phyloP scores from a whole-genome alignment of 2,797 vertebrate genomes.

The Eospalax fontanierii region DNA sequence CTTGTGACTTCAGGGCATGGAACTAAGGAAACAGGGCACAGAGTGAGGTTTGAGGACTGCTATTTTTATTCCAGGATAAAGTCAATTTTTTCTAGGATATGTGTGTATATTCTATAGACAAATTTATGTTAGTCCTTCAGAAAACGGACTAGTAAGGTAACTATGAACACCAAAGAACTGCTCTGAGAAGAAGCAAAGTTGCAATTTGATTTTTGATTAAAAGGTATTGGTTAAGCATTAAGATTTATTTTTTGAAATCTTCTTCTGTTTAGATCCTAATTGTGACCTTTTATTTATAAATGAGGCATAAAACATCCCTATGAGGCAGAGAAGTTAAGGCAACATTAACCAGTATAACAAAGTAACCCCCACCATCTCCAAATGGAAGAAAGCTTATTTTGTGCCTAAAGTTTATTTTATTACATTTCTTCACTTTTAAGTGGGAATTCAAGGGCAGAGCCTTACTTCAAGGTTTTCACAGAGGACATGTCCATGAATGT shows the following conservation, averaged over 20 bases:
- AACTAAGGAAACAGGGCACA: neutral
- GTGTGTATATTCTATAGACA: neutral
- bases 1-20: neutral
- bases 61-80: neutral
- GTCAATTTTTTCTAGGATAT: neutral
- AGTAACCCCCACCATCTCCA: neutral
- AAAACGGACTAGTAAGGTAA: neutral
- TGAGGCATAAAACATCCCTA: neutral
- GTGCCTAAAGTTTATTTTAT: neutral
- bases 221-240: neutral
- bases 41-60: neutral
- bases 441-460: neutral
- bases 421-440: neutral
- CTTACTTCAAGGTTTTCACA: neutral
- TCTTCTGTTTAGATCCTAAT: neutral
- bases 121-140: neutral
- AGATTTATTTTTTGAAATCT: neutral
- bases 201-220: constrained; percentile 34
- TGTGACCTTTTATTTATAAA: neutral
- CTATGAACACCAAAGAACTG: neutral
- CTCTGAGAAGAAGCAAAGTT: neutral
- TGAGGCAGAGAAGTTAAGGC: neutral
- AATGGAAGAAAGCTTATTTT: neutral
- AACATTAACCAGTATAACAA: neutral
- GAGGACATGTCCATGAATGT: neutral